Base-by-base conservation (phyloP, 1,140 invertebrate genomes). In the Rhizoglyphus robini region DNA sequence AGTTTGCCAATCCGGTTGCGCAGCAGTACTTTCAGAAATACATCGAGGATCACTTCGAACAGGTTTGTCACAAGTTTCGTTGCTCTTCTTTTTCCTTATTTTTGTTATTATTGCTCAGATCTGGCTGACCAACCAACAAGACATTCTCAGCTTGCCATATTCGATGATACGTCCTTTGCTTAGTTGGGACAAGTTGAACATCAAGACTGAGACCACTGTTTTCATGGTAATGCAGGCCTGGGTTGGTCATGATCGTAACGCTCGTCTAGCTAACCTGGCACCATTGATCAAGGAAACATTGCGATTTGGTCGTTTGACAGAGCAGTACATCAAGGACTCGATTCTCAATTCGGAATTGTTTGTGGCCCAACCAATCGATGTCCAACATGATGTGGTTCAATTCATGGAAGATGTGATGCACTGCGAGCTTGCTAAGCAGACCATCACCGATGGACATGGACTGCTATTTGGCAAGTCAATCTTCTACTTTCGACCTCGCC, bases 101-200 rank as follows among this genome's bases (percentile, higher is more conserved):
- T n/a, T n/a, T 68, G 3, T n/a, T n/a, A n/a, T n/a, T n/a, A 71
- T 69, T 48, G 63, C 20, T 65, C 3, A 34, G 58, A 20, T 13
- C 27, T 54, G 41, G 41, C 3, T n/a, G 23, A n/a, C 2, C 2
- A n/a, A 2, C 1, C 2, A 3, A n/a, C 41, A 46, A 32, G 58
- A 25, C 27, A 54, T n/a, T n/a, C n/a, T n/a, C n/a, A n/a, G n/a
- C n/a, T n/a, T n/a, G n/a, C n/a, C n/a, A n/a, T n/a, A n/a, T n/a
- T n/a, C n/a, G n/a, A n/a, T n/a, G n/a, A n/a, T n/a, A n/a, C n/a
- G n/a, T n/a, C n/a, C n/a, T n/a, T n/a, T n/a, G n/a, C n/a, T n/a
- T n/a, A n/a, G n/a, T n/a, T n/a, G n/a, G n/a, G n/a, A n/a, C n/a
- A n/a, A n/a, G 2, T 29, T 66, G 4, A n/a, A 62, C 38, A 25